These are phyloP conservation scores for Eleginops maclovinus DNA, from an alignment of 2,113 vertebrate genomes.

Conservation along the genomic window DNA sequence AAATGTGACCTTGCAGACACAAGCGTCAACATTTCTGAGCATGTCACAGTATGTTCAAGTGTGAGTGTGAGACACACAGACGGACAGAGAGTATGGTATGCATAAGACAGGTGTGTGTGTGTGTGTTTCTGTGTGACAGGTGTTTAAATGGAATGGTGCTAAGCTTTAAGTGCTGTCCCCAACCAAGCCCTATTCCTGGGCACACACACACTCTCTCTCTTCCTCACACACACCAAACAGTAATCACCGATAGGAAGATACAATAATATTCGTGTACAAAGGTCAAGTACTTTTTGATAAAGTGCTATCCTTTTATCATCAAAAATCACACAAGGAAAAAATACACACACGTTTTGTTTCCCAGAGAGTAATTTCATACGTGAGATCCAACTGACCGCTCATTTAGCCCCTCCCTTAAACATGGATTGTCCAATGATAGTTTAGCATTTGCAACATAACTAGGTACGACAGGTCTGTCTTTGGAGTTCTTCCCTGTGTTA, in stretches of 20 bases:
- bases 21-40: conserved; percentile 64
- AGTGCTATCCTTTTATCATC: neutral
- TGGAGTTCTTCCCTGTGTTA: neutral
- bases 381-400: neutral
- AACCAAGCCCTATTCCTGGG: conserved; percentile 75
- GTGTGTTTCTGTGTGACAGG: conserved; percentile 69
- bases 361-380: neutral
- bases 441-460: neutral
- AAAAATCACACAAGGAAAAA: neutral
- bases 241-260: conserved; percentile 5
- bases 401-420: neutral
- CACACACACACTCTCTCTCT: conserved; percentile 31
- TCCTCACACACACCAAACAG: conserved; percentile 30
- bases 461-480: neutral
- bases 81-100: conserved; percentile 56
- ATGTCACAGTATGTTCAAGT: conserved; percentile 71
- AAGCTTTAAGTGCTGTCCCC: conserved; percentile 77
- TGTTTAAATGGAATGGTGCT: conserved; percentile 78
- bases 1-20: conserved; percentile 74
- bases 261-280: conserved; percentile 16
- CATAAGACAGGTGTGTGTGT: conserved; percentile 59
- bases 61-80: conserved; percentile 56
- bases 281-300: neutral
- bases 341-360: neutral
- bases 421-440: neutral